Conservation (phyloP, 2,113 vertebrate species). For the Mugil cephalus region DNA sequence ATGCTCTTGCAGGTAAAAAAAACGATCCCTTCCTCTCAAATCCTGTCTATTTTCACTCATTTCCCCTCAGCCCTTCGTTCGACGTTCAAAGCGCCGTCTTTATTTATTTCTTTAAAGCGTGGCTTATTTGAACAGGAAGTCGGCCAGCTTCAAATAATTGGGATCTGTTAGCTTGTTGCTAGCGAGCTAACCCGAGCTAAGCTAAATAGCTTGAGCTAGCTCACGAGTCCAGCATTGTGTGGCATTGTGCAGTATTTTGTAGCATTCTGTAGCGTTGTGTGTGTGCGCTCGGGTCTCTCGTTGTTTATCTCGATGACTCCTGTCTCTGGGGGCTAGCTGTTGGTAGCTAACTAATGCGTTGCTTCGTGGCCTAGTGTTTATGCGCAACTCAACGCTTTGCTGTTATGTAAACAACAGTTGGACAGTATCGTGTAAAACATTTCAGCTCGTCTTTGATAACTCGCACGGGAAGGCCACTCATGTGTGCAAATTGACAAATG, state of each 20-base stretch:
- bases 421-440: background rate
- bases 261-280: conserved; percentile 1
- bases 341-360: conserved; percentile 48
- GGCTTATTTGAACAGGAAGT: conserved; percentile 56
- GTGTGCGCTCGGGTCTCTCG: background rate
- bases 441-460: background rate
- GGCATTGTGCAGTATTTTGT: no score
- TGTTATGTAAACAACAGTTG: conserved; percentile 78
- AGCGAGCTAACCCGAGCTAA: conserved; percentile 62
- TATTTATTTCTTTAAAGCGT: conserved; percentile 12
- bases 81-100: background rate
- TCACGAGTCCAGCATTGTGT: background rate
- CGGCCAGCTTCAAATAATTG: conserved; percentile 65
- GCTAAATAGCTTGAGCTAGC: conserved; percentile 56
- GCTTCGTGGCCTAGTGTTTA: conserved; percentile 71
- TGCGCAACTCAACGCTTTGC: conserved; percentile 68
- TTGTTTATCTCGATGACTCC: conserved; percentile 25
- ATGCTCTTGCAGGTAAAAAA: conserved; percentile 87
- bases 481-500: background rate
- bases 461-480: background rate
- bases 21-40: background rate
- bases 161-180: conserved; percentile 66
- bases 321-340: conserved; percentile 8
- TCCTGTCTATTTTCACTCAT: background rate
- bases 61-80: background rate